Conservation (phyloP, 2,113 vertebrate genomes). For the Bubo blakistoni region DNA sequence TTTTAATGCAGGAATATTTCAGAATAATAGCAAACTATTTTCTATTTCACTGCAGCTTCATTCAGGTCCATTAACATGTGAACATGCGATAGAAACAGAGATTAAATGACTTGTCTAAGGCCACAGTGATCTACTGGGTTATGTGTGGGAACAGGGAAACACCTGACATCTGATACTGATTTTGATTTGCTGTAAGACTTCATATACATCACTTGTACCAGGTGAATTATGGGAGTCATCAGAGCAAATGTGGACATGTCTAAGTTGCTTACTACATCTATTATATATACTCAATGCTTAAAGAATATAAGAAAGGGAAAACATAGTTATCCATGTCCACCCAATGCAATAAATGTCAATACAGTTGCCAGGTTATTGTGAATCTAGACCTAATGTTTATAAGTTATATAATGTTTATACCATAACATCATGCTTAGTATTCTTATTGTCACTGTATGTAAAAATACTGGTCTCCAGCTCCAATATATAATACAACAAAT, state of each 20-base stretch:
- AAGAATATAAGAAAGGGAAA: background rate
- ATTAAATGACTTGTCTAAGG: background rate
- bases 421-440: background rate
- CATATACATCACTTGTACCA: accelerated
- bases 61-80: background rate
- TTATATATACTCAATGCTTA: background rate
- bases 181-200: background rate
- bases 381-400: background rate
- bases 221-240: background rate
- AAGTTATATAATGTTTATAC: background rate
- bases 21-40: slow-evolving; percentile 55
- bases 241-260: background rate
- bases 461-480: background rate
- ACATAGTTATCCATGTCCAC: background rate
- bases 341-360: background rate
- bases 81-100: background rate
- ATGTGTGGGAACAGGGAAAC: background rate
- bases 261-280: background rate
- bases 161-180: background rate
- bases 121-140: background rate
- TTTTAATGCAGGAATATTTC: slow-evolving; percentile 56
- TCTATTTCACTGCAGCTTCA: slow-evolving; percentile 41
- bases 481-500: background rate
- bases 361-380: background rate
- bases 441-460: background rate